Conservation (phyloP, 2,113 vertebrate species). For the Semnopithecus entellus region DNA sequence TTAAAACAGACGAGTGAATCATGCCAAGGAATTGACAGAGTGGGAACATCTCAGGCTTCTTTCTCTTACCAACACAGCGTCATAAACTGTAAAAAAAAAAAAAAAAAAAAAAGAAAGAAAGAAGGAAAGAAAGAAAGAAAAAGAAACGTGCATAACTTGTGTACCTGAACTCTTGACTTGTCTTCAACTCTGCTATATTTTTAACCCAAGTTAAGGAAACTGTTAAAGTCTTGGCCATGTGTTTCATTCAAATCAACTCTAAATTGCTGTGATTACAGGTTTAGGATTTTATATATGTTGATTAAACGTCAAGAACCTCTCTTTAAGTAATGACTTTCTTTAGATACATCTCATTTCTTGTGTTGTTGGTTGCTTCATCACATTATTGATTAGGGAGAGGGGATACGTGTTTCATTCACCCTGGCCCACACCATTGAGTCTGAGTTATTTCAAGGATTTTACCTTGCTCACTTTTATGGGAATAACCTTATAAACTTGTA, state of each 20-base stretch:
- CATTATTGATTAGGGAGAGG: neutral
- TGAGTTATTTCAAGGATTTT: neutral
- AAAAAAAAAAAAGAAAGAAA: neutral
- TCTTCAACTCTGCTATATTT: neutral
- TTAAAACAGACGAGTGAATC: neutral
- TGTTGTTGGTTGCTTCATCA: too few relatives aligned
- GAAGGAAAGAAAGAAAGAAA: too few relatives aligned
- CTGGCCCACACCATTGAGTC: rapidly evolving
- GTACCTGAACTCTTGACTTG: neutral
- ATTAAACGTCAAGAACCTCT: neutral
- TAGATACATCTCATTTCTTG: neutral
- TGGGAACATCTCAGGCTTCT: neutral
- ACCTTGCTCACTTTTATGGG: neutral
- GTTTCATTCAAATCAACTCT: neutral
- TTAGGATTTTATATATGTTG: neutral
- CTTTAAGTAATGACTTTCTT: neutral
- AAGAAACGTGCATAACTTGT: rapidly evolving
- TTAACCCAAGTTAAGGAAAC: neutral
- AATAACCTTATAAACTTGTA: neutral
- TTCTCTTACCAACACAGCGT: neutral
- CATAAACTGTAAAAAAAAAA: neutral
- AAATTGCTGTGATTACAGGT: neutral
- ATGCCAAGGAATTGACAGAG: neutral
- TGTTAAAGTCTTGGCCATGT: neutral
- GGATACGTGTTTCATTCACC: neutral